Percentiles rank a stretch among this genome's conserved stretches.
Evolutionary conservation across 1,140 invertebrate genomes (phyloP).

Genomic region (Meloidogyne chitwoodi): DNA sequence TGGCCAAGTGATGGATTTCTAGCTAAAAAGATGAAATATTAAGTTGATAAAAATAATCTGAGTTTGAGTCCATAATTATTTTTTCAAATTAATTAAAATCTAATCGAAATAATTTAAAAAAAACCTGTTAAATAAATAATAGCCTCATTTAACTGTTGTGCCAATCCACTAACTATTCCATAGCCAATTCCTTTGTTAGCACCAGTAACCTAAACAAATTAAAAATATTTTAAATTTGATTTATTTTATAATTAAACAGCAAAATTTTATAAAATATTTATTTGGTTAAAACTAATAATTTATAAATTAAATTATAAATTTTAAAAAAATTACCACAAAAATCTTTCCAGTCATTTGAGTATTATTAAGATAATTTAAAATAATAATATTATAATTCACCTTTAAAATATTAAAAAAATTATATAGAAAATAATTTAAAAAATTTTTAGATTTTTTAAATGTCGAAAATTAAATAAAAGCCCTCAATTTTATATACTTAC

Average conservation of each 20-base stretch:
- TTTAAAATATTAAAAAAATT: too few species aligned
- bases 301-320: too few species aligned
- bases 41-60: slow-evolving; percentile 4
- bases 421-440: too few species aligned
- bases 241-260: too few species aligned
- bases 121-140: slow-evolving; percentile 43
- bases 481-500: too few species aligned
- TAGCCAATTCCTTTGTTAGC: slow-evolving; percentile 47
- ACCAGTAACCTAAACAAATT: slow-evolving; percentile 34
- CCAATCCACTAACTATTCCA: slow-evolving; percentile 38
- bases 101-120: slow-evolving; percentile 3
- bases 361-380: too few species aligned
- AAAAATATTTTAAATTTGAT: background rate
- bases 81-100: background rate
- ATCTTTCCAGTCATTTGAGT: background rate
- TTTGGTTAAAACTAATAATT: too few species aligned
- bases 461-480: too few species aligned
- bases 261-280: too few species aligned
- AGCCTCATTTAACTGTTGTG: slow-evolving; percentile 8
- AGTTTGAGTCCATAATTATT: slow-evolving; percentile 4
- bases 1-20: slow-evolving; percentile 35
- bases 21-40: slow-evolving; percentile 25
- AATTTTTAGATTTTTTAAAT: too few species aligned
- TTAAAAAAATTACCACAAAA: background rate
- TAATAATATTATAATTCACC: too few species aligned